These are phyloP conservation scores for Talpa occidentalis DNA, from an alignment of 2,113 vertebrate species.

Conservation along the genomic window DNA sequence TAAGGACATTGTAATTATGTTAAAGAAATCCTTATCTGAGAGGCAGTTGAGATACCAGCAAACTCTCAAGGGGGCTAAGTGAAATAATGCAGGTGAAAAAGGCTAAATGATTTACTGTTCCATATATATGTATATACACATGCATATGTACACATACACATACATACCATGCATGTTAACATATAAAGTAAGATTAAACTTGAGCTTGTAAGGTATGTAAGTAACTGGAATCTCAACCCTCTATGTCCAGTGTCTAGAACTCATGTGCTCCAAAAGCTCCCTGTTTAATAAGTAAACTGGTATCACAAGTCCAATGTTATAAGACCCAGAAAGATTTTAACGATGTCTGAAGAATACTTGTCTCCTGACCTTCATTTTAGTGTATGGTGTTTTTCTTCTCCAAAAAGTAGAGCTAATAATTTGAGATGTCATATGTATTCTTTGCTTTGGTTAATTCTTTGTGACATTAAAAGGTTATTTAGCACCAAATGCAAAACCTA, in stretches of 20 bases:
- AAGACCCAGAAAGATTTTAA: neutral
- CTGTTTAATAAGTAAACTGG: neutral
- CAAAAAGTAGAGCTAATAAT: neutral
- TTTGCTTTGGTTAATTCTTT: slow-evolving; percentile 30
- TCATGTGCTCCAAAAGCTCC: neutral
- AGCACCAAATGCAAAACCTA: neutral
- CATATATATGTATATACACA: neutral
- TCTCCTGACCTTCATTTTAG: slow-evolving; percentile 17
- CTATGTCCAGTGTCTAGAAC: neutral
- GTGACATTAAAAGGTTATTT: slow-evolving; percentile 15
- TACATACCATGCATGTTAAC: neutral
- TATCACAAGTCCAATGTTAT: neutral
- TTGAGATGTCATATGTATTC: neutral
- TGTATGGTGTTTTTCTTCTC: neutral
- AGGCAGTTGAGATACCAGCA: neutral
- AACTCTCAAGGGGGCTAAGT: neutral
- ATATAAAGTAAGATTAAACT: neutral
- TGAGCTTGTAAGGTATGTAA: neutral
- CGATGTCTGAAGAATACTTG: neutral
- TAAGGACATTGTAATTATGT: slow-evolving; percentile 29
- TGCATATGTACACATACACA: neutral
- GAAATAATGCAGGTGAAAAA: neutral
- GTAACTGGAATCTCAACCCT: neutral
- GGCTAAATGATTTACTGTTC: slow-evolving; percentile 7
- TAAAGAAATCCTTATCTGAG: neutral